A percentile compares a stretch with the other conserved stretches of the same genome.
Evolutionary conservation across 2,113 vertebrate genomes (phyloP).

Genomic region (Numenius arquata): DNA sequence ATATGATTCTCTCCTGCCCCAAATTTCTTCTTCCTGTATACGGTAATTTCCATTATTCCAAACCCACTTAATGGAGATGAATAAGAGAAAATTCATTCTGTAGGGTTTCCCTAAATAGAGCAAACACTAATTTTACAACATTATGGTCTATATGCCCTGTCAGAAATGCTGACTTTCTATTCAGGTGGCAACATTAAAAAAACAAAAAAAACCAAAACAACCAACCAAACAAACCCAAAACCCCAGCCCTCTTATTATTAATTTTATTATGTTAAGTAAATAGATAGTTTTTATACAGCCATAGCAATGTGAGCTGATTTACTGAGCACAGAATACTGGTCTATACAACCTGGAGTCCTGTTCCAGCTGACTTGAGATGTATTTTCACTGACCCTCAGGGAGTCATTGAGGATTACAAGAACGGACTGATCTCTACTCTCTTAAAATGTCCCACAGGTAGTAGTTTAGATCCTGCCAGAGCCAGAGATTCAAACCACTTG

Average conservation of each 20-base stretch:
- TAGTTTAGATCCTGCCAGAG: background rate
- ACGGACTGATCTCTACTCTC: background rate
- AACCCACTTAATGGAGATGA: background rate
- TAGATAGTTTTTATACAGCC: background rate
- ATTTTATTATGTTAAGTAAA: background rate
- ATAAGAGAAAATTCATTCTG: background rate
- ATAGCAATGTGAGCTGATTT: background rate
- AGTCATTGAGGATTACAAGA: background rate
- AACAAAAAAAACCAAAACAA: background rate
- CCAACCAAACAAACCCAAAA: too few species aligned
- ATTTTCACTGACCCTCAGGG: background rate
- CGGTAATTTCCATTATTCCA: background rate
- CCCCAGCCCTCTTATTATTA: accelerated
- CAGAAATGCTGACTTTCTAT: background rate
- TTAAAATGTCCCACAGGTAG: background rate
- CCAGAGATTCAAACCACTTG: background rate
- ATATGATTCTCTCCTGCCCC: background rate
- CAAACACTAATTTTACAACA: background rate
- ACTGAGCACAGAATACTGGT: background rate
- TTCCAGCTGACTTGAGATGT: background rate
- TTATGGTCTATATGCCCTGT: background rate
- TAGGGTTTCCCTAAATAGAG: background rate
- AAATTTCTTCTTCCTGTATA: background rate
- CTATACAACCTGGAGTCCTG: background rate
- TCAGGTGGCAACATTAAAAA: background rate